Percentiles rank a stretch among this genome's conserved stretches.
These are phyloP conservation scores for Rotaria macrura DNA, from an alignment of 2,888 invertebrate species.

Conservation along the genomic window DNA sequence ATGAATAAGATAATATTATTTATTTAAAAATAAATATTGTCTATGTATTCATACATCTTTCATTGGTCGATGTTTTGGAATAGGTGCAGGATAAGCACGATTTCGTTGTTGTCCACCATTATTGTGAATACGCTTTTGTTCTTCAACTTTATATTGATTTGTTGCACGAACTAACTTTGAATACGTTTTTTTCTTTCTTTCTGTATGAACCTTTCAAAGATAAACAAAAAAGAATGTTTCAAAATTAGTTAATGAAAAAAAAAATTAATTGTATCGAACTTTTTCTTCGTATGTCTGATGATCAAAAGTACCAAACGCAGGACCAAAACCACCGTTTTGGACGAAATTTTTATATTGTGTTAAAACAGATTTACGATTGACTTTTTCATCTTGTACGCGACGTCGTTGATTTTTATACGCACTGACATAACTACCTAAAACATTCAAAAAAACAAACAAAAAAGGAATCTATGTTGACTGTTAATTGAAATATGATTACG, in stretches of 20 bases:
- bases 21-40: too few species aligned
- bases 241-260: neutral
- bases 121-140: neutral
- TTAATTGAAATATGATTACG: neutral
- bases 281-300: neutral
- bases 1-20: neutral
- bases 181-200: neutral
- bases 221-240: neutral
- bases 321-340: neutral
- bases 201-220: neutral
- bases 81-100: neutral
- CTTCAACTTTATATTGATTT: neutral
- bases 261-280: neutral
- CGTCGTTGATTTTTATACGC: neutral
- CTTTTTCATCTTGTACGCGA: neutral
- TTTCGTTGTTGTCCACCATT: neutral
- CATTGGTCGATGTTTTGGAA: neutral
- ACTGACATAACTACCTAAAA: conserved; percentile 15
- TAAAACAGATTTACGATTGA: neutral
- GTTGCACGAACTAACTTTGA: neutral
- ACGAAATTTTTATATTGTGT: neutral
- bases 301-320: neutral
- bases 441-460: neutral
- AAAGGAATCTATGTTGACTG: neutral
- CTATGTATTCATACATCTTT: neutral